phyloP scores from a whole-genome alignment of 2,113 vertebrate species.

The Coptodon bakossiorum region DNA sequence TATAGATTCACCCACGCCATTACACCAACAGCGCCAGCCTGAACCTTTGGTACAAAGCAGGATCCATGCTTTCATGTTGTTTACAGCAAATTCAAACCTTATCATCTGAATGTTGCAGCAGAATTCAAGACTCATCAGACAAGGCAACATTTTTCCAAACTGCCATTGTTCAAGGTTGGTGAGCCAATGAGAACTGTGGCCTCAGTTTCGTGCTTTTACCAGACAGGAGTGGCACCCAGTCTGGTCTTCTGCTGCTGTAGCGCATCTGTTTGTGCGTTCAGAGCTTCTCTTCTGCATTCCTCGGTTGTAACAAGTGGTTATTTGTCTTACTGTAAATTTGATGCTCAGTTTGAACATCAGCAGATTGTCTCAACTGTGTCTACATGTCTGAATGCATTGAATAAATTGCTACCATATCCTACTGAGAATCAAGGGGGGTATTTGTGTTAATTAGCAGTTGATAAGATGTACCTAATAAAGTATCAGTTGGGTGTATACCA shows the following conservation, averaged over 20 bases:
- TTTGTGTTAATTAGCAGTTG: not conserved
- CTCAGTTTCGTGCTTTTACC: not conserved
- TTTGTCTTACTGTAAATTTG: not conserved
- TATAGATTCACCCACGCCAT: not conserved
- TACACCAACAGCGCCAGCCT: not conserved
- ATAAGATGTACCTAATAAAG: not conserved
- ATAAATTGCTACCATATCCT: not conserved
- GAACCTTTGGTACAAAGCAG: not conserved
- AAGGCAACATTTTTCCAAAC: not conserved
- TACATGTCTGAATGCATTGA: not conserved
- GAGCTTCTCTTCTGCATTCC: fast-evolving
- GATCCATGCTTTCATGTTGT: not conserved
- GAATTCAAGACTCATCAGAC: not conserved
- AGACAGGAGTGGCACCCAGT: not conserved
- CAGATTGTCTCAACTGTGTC: not conserved
- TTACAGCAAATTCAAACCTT: not conserved
- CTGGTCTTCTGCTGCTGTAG: not conserved
- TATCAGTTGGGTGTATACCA: not conserved
- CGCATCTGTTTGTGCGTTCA: not conserved
- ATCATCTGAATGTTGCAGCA: not conserved
- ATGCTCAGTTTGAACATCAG: not conserved
- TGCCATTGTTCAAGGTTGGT: not conserved
- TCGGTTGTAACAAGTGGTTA: not conserved
- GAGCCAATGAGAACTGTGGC: not conserved
- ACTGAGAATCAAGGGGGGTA: not conserved